phyloP scores from a whole-genome alignment of 1,140 invertebrate genomes.

The Drosophila teissieri region DNA sequence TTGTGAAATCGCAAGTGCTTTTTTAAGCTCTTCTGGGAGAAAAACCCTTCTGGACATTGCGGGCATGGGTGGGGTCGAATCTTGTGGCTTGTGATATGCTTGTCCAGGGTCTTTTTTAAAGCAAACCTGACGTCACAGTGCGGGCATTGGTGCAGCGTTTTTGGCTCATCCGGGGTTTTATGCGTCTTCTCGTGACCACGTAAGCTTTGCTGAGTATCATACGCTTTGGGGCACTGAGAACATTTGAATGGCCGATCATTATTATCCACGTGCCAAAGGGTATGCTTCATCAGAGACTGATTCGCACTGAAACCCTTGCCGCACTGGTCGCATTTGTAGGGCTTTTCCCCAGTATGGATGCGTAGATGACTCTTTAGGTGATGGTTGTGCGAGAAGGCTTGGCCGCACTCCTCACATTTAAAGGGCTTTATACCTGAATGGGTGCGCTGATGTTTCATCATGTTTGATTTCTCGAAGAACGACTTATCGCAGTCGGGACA shows the following conservation, averaged over 20 bases:
- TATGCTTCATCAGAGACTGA: conserved; percentile 41
- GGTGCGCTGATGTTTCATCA: conserved; percentile 44
- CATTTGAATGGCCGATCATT: conserved; percentile 23
- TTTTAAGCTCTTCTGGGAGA: conserved; percentile 26
- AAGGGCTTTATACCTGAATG: conserved; percentile 36
- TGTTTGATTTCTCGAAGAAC: conserved; percentile 51
- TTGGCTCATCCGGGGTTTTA: background rate
- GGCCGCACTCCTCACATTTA: conserved; percentile 39
- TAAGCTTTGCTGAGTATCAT: conserved; percentile 14
- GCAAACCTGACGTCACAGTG: conserved; percentile 31
- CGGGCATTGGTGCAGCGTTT: conserved; percentile 20
- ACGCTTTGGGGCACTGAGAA: conserved; percentile 31
- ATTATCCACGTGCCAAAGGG: conserved; percentile 30
- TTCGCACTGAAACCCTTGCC: conserved; percentile 38
- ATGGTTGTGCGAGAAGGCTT: conserved; percentile 36
- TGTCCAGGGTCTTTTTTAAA: conserved; percentile 26
- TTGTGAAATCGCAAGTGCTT: conserved; percentile 17
- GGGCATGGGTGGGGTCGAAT: conserved; percentile 17
- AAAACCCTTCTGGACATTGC: conserved; percentile 34
- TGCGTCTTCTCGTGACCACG: conserved; percentile 24
- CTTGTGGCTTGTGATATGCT: conserved; percentile 34
- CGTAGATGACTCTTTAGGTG: conserved; percentile 40
- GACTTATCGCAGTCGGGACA: conserved; percentile 48
- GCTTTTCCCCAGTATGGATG: conserved; percentile 47
- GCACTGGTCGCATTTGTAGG: conserved; percentile 37